Evolutionary conservation across 2,888 invertebrate genomes (phyloP), one percentile per base, ranked within the genome.

Genomic region (Zygogramma bicolorata): DNA sequence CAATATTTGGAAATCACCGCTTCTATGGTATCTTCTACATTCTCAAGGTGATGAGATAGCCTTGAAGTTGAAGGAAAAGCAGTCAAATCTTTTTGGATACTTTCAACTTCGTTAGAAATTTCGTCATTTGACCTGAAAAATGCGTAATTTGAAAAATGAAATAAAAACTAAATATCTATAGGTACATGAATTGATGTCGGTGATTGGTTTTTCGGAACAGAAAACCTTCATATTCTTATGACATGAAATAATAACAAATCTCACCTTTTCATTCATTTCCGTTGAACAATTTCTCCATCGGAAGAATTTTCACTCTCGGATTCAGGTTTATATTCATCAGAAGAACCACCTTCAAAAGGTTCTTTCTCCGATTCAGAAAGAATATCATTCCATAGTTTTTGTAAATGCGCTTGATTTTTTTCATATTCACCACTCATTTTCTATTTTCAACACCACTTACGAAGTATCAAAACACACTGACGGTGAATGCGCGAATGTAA

Each of bases 1-100:
- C 66, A 66, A 66, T 66, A 66, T 66, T 59, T 66, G 10, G 29
- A 15, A 66, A 66, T 59, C 18, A 66, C 58, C 25, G 66, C 66
- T 15, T 66, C 66, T 58, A 66, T 40, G 42, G 66, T 27, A 40
- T 66, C 42, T 66, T 66, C 59, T 66, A 59, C 15, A 58, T 40
- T 66, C 42, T 40, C 15, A 15, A n/a, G 58, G 57, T 40, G 58
- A 59, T 15, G 42, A 58, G 40, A 40, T 58, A 59, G n/a, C 58
- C 29, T 66, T 2, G 66, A 27, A n/a, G 42, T 66, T 59, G 58
- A 58, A 66, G 59, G 59, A 66, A 58, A 13, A 42, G 18, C 34
- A 13, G 3, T 40, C 22, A 40, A 5, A 66, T 66, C 13, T n/a
- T 59, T 29, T 66, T 58, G 66, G 40, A 40, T 66, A 27, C 27